Base-by-base conservation (phyloP, 2,797 vertebrate genomes). In the Chrysocyon brachyurus region DNA sequence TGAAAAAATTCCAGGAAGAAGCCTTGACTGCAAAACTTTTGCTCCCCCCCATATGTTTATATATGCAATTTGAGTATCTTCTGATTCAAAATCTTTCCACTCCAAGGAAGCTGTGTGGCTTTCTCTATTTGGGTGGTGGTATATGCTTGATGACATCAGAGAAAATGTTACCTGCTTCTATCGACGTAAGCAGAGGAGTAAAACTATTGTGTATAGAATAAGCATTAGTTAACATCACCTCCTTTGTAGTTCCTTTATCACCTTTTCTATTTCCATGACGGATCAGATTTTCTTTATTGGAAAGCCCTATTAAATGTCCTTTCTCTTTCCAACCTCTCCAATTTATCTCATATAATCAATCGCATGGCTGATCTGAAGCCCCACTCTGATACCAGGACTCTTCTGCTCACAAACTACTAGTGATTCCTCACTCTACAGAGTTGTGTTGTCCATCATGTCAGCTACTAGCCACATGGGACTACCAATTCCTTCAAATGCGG, bases 1-100 rank as follows among this genome's bases (percentile, higher is more conserved):
- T 73, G n/a, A 84, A 87, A 75, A 75, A 93, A 68, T 61, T 81
- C 28, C n/a, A 77, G 49, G 14, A 70, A 56, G n/a, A 91, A 54
- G 6, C 0, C 6, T 78, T 91, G 57, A 61, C 24, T 63, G 70
- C 4, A 83, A 91, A 92, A 14, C 40, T 17, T 78, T 56, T 49
- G 3, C 8, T 46, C 63, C 15, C 8, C 12, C 26, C 22, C 1
- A 7, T n/a, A 26, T 24, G 21, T 26, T 83, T 68, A 7, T 57
- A 28, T 11, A 19, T 31, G 36, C 49, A 90, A 95, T 87, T 56
- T 79, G 75, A 72, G 40, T 33, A n/a, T 52, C 10, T 90, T 70
- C 63, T 16, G 46, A 77, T 2, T 56, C 54, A 52, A 64, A 73
- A 54, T 64, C 46, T 78, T 90, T 90, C 33, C 73, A 90, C 33